Base-by-base conservation (phyloP, 2,797 vertebrate species). In the Coregonus ussuriensis region DNA sequence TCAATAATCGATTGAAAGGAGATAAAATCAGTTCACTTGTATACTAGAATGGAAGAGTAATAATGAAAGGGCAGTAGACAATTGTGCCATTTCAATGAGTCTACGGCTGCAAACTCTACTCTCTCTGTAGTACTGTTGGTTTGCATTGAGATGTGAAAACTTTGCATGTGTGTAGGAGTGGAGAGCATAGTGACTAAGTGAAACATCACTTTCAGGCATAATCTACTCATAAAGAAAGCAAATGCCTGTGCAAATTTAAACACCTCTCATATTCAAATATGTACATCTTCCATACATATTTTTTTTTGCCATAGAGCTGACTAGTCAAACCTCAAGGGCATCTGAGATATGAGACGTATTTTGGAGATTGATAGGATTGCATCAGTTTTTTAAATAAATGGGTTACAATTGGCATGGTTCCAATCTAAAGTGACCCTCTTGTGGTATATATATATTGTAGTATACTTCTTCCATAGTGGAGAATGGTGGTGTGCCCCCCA, bases 131-230 rank as follows among this genome's bases (percentile, higher is more conserved):
- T 56, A 53, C 18, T 78, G 72, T 51, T 79, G 72, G 56, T 67
- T 16, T 67, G 51, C 31, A 4, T 47, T 70, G 68, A 82, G 54
- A 76, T 83, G 56, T 82, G 37, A 75, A 35, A 68, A 67, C 41
- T 47, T 47, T 47, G 21, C 63, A 9, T 18, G 54, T 25, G 71
- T 78, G 72, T 56, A 65, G 59, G 75, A 47, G 67, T 37, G 37
- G n/a, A 74, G 47, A 62, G 9, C 74, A 63, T 59, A 62, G 52
- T 80, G 41, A 77, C 69, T 63, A 31, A 71, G 11, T 41, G 72
- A 79, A 76, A 83, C 29, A 78, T 76, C 66, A 76, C 73, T 67
- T 73, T 75, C 69, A 75, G 72, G 35, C 73, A 73, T 71, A 14
- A 78, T 71, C 35, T 47, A 47, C 76, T 79, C 67, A 74, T 25